A percentile compares a stretch with the other conserved stretches of the same genome.
Conservation (phyloP, 1,140 invertebrate genomes). For the Drosophila mayri region DNA sequence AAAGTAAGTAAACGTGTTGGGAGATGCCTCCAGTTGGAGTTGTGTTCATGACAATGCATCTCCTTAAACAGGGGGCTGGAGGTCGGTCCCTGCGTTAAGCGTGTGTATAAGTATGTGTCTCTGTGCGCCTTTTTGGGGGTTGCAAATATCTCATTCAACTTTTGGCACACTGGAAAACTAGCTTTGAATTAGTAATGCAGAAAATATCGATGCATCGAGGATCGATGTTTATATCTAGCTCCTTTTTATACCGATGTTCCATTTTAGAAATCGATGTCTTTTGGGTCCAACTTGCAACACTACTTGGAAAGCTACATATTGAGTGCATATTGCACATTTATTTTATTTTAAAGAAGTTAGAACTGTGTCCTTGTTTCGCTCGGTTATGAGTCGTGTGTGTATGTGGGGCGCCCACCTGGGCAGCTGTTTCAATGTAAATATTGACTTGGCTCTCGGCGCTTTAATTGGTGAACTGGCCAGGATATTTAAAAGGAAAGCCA, state of each 20-base stretch:
- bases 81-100: neutral
- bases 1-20: neutral
- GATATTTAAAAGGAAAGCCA: neutral
- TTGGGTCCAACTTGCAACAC: no score
- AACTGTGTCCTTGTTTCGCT: neutral
- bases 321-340: neutral
- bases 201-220: no score
- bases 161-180: neutral
- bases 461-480: conserved; percentile 35
- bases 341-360: neutral
- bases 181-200: no score
- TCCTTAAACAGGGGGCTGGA: no score
- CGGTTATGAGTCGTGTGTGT: neutral
- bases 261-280: no score
- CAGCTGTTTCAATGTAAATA: conserved; percentile 63
- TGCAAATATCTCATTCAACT: conserved; percentile 33
- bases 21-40: neutral
- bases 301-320: no score
- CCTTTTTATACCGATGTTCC: no score
- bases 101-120: conserved; percentile 12
- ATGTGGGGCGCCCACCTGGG: conserved; percentile 27
- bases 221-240: no score
- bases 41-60: conserved; percentile 5
- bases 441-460: conserved; percentile 36
- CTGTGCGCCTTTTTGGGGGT: conserved; percentile 32